A percentile compares a stretch with the other conserved stretches of the same genome.
phyloP scores from a whole-genome alignment of 2,888 invertebrate genomes.

The Venusia cambrica region DNA sequence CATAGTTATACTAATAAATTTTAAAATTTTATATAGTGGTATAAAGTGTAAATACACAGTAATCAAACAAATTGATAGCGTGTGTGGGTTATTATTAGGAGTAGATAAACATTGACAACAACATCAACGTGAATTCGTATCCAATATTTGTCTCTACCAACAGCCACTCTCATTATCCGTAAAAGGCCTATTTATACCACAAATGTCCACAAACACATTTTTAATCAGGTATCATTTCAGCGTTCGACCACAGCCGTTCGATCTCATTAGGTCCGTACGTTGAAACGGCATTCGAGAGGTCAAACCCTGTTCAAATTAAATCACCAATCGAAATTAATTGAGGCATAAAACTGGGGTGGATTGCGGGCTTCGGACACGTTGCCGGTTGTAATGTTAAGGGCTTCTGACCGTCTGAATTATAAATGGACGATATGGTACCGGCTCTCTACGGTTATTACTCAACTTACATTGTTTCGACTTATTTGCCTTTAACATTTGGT shows the following conservation, averaged over 20 bases:
- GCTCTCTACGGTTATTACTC: conserved; percentile 2
- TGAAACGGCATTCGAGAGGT: conserved; percentile 42
- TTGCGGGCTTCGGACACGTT: conserved; percentile 31
- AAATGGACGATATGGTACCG: conserved; percentile 22
- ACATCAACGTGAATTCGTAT: background rate
- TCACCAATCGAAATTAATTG: conserved; percentile 55
- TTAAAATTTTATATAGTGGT: no score
- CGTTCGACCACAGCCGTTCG: conserved; percentile 33
- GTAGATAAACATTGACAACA: no score
- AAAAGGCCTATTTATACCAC: conserved; percentile 16
- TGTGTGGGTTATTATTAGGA: no score
- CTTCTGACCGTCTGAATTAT: conserved; percentile 27
- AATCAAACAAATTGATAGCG: no score
- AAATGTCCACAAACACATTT: conserved; percentile 29
- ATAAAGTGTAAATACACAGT: no score
- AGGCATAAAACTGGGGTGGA: conserved; percentile 43
- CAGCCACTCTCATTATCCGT: conserved; percentile 6
- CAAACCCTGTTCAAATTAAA: conserved; percentile 54
- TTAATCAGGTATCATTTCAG: conserved; percentile 38
- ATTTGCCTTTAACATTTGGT: background rate
- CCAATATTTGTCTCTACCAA: conserved; percentile 11
- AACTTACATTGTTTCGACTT: conserved; percentile 10
- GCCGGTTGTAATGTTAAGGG: conserved; percentile 35
- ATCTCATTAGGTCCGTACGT: conserved; percentile 45
- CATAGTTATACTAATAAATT: no score